Conservation (phyloP, 2,888 invertebrate species). For the Liposcelis brunnea region DNA sequence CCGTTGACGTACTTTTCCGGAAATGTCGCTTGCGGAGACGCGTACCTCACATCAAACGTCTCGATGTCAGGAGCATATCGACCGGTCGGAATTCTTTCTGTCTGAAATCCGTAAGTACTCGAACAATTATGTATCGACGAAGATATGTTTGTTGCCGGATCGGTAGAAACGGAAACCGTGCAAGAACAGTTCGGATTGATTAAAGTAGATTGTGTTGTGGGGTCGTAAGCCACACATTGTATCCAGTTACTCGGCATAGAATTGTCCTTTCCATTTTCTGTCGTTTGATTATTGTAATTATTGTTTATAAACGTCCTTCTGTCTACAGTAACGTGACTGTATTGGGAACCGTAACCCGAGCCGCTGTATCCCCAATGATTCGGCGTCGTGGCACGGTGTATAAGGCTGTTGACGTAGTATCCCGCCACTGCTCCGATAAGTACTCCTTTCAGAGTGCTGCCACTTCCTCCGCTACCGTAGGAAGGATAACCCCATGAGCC, state of each 20-base stretch:
- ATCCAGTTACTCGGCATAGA: neutral
- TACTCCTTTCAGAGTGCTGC: neutral
- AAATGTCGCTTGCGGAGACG: neutral
- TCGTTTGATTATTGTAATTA: slow-evolving; percentile 5
- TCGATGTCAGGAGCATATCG: neutral
- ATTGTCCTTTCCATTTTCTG: neutral
- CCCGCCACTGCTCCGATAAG: neutral
- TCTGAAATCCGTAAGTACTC: neutral
- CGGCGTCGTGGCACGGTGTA: neutral
- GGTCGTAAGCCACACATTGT: slow-evolving; percentile 5
- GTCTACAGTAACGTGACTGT: neutral
- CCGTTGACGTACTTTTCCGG: neutral
- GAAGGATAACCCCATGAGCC: neutral
- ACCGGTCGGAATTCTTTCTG: neutral
- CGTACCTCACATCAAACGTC: neutral
- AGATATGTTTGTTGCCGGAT: neutral
- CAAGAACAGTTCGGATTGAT: slow-evolving; percentile 4
- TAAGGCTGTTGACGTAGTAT: neutral
- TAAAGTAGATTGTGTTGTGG: slow-evolving; percentile 1
- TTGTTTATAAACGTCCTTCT: neutral
- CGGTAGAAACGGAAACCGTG: neutral
- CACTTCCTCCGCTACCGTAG: neutral
- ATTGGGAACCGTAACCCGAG: slow-evolving; percentile 3
- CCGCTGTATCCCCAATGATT: slow-evolving; percentile 4
- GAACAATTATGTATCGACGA: neutral